A percentile compares a stretch with the other conserved stretches of the same genome.
Evolutionary conservation across 1,140 invertebrate species (phyloP).

Genomic region (Globodera ellingtonae): DNA sequence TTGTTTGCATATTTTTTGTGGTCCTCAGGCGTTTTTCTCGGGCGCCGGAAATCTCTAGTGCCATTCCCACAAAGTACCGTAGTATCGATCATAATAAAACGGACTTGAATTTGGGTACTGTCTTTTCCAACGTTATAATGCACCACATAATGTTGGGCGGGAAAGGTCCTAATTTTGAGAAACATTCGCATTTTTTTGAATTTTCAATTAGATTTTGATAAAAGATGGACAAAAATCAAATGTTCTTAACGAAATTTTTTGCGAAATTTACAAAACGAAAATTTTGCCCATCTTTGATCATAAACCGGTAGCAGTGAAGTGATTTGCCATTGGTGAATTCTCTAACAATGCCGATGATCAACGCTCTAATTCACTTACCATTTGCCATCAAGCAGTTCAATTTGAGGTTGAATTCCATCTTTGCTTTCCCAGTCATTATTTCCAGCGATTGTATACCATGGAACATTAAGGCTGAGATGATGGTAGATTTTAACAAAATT

Average conservation of each 20-base stretch:
- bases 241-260: too few species aligned
- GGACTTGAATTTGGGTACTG: not conserved
- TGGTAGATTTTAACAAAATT: not conserved
- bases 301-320: too few species aligned
- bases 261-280: too few species aligned
- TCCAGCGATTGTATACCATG: conserved; percentile 1
- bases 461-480: not conserved
- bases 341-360: too few species aligned
- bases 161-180: not conserved
- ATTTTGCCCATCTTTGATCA: too few species aligned
- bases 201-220: too few species aligned
- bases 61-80: not conserved
- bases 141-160: not conserved
- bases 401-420: not conserved
- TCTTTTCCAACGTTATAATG: not conserved
- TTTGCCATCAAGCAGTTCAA: not conserved
- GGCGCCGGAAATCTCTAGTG: not conserved
- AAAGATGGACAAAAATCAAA: too few species aligned
- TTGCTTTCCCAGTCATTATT: not conserved
- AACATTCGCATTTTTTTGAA: not conserved
- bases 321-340: too few species aligned
- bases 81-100: not conserved
- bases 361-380: not conserved
- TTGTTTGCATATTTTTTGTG: too few species aligned
- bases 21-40: too few species aligned